Percentiles rank a stretch among this genome's conserved stretches.
Evolutionary conservation across 1,140 invertebrate genomes (phyloP).

Genomic region (Lepidurus arcticus): DNA sequence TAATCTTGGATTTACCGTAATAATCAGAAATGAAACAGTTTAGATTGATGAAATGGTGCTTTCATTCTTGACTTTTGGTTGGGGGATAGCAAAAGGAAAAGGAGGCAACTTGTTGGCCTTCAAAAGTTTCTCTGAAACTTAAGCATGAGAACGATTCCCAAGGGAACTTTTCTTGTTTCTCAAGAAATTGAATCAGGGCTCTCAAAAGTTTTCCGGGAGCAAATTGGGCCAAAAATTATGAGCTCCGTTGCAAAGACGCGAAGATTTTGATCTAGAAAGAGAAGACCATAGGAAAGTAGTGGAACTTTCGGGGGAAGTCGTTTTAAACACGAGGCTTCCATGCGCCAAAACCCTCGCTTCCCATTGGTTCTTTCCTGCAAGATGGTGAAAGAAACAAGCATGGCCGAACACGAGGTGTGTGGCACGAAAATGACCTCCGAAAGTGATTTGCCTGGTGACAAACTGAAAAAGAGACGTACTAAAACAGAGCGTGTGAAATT

Average conservation of each 20-base stretch:
- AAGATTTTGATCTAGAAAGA: neutral
- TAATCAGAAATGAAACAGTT: neutral
- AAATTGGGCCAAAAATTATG: neutral
- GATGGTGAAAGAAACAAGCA: constrained; percentile 18
- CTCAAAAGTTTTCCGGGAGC: neutral
- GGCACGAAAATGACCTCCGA: neutral
- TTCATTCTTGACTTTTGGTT: neutral
- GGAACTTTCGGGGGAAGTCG: neutral
- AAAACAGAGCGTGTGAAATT: constrained; percentile 48
- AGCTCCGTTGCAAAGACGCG: neutral
- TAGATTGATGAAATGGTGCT: neutral
- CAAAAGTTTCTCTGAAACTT: neutral
- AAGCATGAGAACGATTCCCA: neutral
- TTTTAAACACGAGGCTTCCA: neutral
- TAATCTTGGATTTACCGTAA: too few relatives aligned
- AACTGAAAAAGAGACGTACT: constrained; percentile 34
- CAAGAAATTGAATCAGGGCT: constrained; percentile 14
- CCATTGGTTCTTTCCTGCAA: neutral
- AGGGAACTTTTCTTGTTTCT: neutral
- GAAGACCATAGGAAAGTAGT: neutral
- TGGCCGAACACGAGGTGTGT: neutral
- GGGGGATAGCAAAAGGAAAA: neutral
- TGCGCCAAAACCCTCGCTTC: neutral
- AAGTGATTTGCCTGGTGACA: neutral
- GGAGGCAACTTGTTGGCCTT: neutral